These are phyloP conservation scores for Sebastes oblongus DNA, from an alignment of 2,797 vertebrate species.

Conservation along the genomic window DNA sequence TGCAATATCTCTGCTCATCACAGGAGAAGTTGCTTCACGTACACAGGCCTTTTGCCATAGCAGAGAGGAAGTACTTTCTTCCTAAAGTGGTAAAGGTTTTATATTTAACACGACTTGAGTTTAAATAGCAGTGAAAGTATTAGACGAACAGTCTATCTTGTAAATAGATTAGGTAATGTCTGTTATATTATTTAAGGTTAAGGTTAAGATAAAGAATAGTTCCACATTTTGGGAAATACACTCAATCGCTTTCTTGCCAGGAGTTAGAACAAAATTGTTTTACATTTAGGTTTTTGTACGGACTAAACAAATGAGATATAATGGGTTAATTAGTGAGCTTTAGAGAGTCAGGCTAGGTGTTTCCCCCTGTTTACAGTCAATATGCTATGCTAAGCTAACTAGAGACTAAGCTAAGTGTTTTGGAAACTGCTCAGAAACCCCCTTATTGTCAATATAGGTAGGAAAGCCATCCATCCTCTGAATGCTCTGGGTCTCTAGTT, in stretches of 20 bases:
- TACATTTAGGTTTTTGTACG: not conserved
- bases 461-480: too few species aligned
- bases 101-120: not conserved
- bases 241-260: too few species aligned
- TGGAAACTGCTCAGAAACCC: too few species aligned
- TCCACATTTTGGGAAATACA: not conserved
- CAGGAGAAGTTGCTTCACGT: not conserved
- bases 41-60: constrained; percentile 1
- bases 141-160: not conserved
- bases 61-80: constrained; percentile 25
- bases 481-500: too few species aligned
- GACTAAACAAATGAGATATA: too few species aligned
- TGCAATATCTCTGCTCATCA: constrained; percentile 5
- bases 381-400: too few species aligned
- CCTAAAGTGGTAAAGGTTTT: not conserved
- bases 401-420: too few species aligned
- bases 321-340: too few species aligned
- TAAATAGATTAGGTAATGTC: not conserved
- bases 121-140: not conserved
- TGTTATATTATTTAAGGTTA: not conserved
- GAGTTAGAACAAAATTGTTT: not conserved
- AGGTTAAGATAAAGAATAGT: not conserved
- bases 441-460: too few species aligned
- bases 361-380: too few species aligned
- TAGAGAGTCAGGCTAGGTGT: too few species aligned